Base-by-base conservation (phyloP, 2,113 vertebrate genomes). In the Puntigrus tetrazona region DNA sequence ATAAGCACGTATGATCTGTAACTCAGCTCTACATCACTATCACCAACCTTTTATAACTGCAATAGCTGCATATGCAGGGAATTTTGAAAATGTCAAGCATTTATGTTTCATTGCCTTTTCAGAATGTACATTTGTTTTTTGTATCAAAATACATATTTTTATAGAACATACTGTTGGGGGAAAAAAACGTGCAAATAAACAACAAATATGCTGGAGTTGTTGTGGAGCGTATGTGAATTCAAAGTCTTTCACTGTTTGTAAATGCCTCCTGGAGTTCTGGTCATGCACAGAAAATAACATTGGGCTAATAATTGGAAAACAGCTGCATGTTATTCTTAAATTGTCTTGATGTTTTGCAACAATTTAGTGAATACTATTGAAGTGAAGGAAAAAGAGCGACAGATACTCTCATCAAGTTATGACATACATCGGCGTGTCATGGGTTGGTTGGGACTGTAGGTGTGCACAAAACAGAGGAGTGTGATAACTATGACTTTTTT, bases 91-190 rank as follows among this genome's bases (percentile, higher is more conserved):
- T 80, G 38, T 65, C 31, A 78, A 61, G 11, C 22, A 78, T 61
- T 36, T 34, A 27, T 65, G 61, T 69, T 18, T 76, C 3, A 25
- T 77, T 59, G 36, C 38, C n/a, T 65, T 67, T 78, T 73, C 9
- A 7, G 11, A 77, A 27, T n/a, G 18, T 79, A 18, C 13, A 27
- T 79, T 79, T 50, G 18, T 85, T 89, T 55, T 87, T 90, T 88
- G 8, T 88, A 88, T 73, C 14, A 61, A 86, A 83, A 76, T 78
- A 27, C 84, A 82, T 86, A 77, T 87, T 86, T 86, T 59, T 84
- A 75, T 72, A 81, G 34, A 36, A 41, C 29, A 74, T 74, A 38
- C 20, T 81, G 25, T 55, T 73, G 10, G 14, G 45, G 74, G 13
- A 41, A 57, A 57, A 45, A 85, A 73, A 22, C n/a, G 63, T 36